Conservation (phyloP, 2,113 vertebrate species). For the Macrotus californicus region DNA sequence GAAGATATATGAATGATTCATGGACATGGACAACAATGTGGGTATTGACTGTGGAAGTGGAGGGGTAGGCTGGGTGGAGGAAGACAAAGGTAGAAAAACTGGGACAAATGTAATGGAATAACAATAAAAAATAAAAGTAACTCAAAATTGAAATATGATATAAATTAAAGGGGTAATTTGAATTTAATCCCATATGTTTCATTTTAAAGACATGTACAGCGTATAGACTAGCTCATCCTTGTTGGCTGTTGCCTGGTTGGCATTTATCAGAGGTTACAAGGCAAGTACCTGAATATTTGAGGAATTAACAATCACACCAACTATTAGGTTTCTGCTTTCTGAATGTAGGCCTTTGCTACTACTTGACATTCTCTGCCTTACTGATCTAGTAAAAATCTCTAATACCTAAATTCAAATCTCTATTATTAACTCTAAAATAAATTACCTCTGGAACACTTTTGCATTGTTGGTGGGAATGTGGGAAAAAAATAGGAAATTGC, state of each 20-base stretch:
- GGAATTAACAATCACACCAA: background rate
- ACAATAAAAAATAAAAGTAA: background rate
- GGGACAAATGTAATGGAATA: no score
- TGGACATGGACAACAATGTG: no score
- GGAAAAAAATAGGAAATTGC: background rate
- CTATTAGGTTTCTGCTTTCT: conserved; percentile 31
- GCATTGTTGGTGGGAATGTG: no score
- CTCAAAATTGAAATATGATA: conserved; percentile 37
- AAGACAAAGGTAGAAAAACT: no score
- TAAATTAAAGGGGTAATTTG: conserved; percentile 36
- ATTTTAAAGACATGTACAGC: background rate
- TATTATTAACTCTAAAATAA: conserved; percentile 10
- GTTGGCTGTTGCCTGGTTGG: background rate
- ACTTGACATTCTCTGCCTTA: background rate
- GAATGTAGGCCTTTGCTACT: background rate
- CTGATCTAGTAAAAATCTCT: background rate
- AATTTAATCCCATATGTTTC: conserved; percentile 9
- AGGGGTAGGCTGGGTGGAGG: no score
- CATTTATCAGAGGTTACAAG: background rate
- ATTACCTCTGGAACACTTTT: background rate
- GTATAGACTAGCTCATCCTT: background rate
- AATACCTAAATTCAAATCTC: conserved; percentile 19
- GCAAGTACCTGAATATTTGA: background rate
- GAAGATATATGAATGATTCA: no score
- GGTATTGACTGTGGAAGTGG: no score